Evolutionary conservation across 2,888 invertebrate genomes (phyloP), one percentile per base, ranked within the genome.

Genomic region (Gerosis bhagava): DNA sequence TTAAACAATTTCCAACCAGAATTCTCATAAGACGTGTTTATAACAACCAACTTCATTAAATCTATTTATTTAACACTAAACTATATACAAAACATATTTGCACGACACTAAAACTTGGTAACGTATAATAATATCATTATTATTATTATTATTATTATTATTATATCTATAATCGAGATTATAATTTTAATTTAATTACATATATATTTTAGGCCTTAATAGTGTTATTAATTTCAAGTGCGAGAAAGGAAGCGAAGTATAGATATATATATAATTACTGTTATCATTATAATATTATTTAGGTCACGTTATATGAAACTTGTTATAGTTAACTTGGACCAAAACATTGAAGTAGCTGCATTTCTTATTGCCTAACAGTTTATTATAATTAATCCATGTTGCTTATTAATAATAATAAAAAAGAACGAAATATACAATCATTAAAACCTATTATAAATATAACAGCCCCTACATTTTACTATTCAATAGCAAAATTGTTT

Each of bases 391-490:
- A n/a, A n/a, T n/a, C n/a, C n/a, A n/a, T n/a, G n/a, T n/a, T n/a
- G n/a, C n/a, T n/a, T n/a, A n/a, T n/a, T n/a, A n/a, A n/a, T n/a
- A n/a, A n/a, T n/a, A n/a, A n/a, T n/a, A n/a, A n/a, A 64, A 62
- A 67, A 81, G 83, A 80, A 82, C 79, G 78, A 84, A 81, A 84
- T 86, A 78, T 83, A 87, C 86, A 86, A 63, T 71, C 61, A 71
- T 65, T 71, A 72, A 66, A 73, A 68, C 68, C 36, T 76, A 81
- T 63, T 77, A 80, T 79, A 81, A 82, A 84, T 80, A 83, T 82
- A 86, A 87, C 87, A 87, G 87, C 87, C 87, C 75, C 76, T 77
- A 77, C 62, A 70, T 75, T 81, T 83, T 73, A 87, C 87, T 87
- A 88, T 86, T 83, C 75, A 63, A 88, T 88, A 88, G 87, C 74